Percentiles rank a stretch among this genome's conserved stretches.
phyloP scores from a whole-genome alignment of 2,797 vertebrate species.

The Spea hammondii region DNA sequence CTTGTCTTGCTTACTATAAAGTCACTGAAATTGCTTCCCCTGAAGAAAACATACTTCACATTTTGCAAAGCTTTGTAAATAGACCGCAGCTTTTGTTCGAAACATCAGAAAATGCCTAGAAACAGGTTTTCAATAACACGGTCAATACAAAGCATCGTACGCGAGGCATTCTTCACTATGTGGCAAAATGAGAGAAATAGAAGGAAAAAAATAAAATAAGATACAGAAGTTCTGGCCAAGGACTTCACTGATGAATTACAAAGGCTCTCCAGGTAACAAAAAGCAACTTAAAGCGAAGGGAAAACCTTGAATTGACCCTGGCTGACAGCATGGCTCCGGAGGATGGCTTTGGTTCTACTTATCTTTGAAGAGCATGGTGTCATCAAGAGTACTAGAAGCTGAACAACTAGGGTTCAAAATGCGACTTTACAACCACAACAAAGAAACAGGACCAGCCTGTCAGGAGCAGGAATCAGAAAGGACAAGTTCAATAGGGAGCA shows the following conservation, averaged over 20 bases:
- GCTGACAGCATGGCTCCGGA: not conserved
- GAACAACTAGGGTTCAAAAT: slow-evolving; percentile 1
- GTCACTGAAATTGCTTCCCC: too few species aligned
- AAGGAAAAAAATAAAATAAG: not conserved
- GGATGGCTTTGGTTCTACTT: not conserved
- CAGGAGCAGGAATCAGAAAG: too few species aligned
- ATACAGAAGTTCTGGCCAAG: not conserved
- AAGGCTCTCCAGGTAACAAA: slow-evolving; percentile 9
- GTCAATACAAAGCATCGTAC: too few species aligned
- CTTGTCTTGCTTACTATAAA: too few species aligned
- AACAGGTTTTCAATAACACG: too few species aligned
- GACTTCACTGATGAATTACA: not conserved
- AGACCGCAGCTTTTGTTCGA: too few species aligned
- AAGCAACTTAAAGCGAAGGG: not conserved
- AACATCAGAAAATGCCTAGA: too few species aligned
- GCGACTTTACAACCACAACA: not conserved
- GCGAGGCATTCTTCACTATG: too few species aligned
- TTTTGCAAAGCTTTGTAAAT: too few species aligned
- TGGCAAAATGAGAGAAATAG: not conserved
- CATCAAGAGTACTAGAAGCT: slow-evolving; percentile 13
- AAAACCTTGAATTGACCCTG: not conserved
- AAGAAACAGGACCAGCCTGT: not conserved
- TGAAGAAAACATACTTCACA: too few species aligned
- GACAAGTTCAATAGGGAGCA: too few species aligned
- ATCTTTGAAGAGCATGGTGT: not conserved